phyloP scores from a whole-genome alignment of 1,140 invertebrate species.

The Holotrichia oblita region DNA sequence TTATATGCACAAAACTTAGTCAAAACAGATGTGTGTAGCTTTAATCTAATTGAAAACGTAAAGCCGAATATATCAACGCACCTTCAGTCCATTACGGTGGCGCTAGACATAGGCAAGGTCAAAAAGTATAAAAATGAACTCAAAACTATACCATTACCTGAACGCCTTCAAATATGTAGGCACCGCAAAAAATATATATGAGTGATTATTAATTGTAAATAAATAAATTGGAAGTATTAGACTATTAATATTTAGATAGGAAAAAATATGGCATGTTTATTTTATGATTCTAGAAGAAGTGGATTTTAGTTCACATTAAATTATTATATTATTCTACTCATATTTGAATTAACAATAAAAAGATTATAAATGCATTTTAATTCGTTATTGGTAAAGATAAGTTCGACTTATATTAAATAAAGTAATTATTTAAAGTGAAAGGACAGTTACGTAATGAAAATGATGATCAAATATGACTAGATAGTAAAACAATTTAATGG shows the following conservation, averaged over 20 bases:
- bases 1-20: slow-evolving; percentile 41
- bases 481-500: not conserved
- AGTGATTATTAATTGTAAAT: slow-evolving; percentile 9
- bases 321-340: slow-evolving; percentile 14
- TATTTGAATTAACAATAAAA: not conserved
- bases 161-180: slow-evolving; percentile 41
- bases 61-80: slow-evolving; percentile 52
- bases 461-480: not conserved
- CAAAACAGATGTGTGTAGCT: slow-evolving; percentile 21
- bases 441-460: too few species aligned
- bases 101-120: slow-evolving; percentile 58
- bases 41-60: slow-evolving; percentile 42
- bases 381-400: too few species aligned
- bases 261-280: not conserved
- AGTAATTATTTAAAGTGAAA: too few species aligned
- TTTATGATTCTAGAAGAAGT: not conserved
- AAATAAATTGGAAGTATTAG: not conserved
- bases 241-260: not conserved
- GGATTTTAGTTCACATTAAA: not conserved
- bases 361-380: too few species aligned
- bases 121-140: slow-evolving; percentile 40
- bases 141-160: slow-evolving; percentile 45
- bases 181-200: slow-evolving; percentile 44
- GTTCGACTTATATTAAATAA: too few species aligned
- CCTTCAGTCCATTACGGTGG: slow-evolving; percentile 55